phyloP scores from a whole-genome alignment of 2,888 invertebrate species.

The Congeria kusceri region DNA sequence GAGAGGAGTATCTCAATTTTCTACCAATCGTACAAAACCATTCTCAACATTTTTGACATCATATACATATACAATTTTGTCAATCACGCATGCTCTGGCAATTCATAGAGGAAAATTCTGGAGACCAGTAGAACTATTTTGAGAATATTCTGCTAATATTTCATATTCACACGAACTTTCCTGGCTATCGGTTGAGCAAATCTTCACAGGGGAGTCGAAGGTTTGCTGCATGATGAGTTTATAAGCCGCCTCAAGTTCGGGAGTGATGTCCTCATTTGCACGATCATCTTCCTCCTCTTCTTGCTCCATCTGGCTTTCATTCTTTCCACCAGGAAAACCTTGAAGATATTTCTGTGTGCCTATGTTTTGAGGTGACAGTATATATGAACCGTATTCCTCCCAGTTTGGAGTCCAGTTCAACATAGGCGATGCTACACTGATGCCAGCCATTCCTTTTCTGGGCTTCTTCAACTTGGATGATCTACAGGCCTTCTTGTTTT shows the following conservation, averaged over 20 bases:
- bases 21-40: too few relatives aligned
- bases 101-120: too few relatives aligned
- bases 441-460: too few relatives aligned
- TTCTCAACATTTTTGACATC: not conserved
- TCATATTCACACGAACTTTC: conserved; percentile 41
- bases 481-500: not conserved
- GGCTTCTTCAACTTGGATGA: too few relatives aligned
- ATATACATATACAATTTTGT: too few relatives aligned
- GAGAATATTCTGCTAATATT: conserved; percentile 51
- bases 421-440: conserved; percentile 38
- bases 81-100: too few relatives aligned
- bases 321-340: conserved; percentile 13
- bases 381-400: conserved; percentile 56
- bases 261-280: not conserved
- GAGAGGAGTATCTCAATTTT: not conserved
- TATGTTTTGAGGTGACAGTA: conserved; percentile 50
- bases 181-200: not conserved
- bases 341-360: conserved; percentile 32
- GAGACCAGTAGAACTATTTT: not conserved
- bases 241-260: not conserved
- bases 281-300: not conserved
- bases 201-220: too few relatives aligned
- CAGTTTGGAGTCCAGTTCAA: conserved; percentile 54
- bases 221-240: not conserved
- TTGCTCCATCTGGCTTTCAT: not conserved